phyloP scores from a whole-genome alignment of 2,113 vertebrate species.

The Brevimyrus niger region DNA sequence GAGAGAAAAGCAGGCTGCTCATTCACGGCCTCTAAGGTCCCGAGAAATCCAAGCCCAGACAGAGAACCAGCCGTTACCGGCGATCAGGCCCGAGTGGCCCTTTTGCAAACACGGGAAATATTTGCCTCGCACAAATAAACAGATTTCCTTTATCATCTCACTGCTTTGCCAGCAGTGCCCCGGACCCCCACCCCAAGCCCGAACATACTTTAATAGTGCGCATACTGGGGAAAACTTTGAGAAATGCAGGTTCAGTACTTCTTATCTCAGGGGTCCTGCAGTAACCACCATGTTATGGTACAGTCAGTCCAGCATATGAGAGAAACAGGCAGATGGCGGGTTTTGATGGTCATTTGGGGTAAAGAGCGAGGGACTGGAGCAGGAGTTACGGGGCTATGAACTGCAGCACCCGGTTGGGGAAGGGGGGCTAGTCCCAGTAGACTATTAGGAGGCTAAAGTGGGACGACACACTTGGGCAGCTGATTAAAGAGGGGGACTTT shows the following conservation, averaged over 20 bases:
- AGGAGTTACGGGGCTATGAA: not conserved
- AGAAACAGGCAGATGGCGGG: not conserved
- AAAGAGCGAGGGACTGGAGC: not conserved
- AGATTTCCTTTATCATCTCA: not conserved
- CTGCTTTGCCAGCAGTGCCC: not conserved
- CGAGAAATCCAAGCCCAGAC: not conserved
- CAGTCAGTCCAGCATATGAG: too few species aligned
- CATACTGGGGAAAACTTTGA: not conserved
- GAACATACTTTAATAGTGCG: not conserved
- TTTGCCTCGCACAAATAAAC: not conserved
- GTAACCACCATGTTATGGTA: not conserved
- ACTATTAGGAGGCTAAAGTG: not conserved
- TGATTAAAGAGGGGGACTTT: not conserved
- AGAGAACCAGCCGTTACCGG: not conserved
- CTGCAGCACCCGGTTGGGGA: not conserved
- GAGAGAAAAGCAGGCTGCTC: not conserved
- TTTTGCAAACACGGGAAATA: not conserved
- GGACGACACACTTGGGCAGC: not conserved
- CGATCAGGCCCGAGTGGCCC: not conserved
- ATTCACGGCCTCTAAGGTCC: not conserved
- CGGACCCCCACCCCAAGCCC: not conserved
- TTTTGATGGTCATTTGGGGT: not conserved
- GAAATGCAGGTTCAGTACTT: not conserved
- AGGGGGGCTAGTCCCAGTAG: not conserved
- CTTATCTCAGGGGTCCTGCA: not conserved